A percentile compares a stretch with the other conserved stretches of the same genome.
phyloP scores from a whole-genome alignment of 2,797 vertebrate genomes.

The Esox lucius region DNA sequence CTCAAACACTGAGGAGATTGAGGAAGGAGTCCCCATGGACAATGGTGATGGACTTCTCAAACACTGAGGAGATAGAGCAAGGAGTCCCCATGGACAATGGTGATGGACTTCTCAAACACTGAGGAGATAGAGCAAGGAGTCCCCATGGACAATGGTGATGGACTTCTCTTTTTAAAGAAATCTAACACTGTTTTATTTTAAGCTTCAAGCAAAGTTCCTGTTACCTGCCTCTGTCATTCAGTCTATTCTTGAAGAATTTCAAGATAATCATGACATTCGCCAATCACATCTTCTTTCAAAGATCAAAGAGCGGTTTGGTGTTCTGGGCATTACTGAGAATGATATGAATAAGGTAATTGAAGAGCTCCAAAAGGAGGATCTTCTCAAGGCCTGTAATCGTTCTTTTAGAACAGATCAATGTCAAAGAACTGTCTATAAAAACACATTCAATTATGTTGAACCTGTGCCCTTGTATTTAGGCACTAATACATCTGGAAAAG shows the following conservation, averaged over 20 bases:
- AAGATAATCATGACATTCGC: conserved; percentile 25
- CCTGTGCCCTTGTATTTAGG: conserved; percentile 19
- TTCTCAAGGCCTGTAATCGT: too few relatives aligned
- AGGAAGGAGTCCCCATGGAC: too few relatives aligned
- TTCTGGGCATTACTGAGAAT: conserved; percentile 5
- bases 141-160: too few relatives aligned
- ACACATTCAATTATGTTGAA: conserved; percentile 12
- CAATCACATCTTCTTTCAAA: conserved; percentile 13
- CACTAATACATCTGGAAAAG: conserved; percentile 19
- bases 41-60: too few relatives aligned
- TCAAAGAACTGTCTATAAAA: neutral
- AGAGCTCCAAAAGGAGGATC: neutral
- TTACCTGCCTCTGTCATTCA: neutral
- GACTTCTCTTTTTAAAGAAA: conserved; percentile 14
- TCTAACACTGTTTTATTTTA: neutral
- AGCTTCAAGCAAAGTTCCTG: neutral
- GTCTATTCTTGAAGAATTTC: conserved; percentile 7
- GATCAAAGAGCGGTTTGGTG: conserved; percentile 30
- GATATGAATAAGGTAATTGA: neutral
- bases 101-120: too few relatives aligned
- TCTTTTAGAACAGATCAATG: neutral
- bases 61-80: too few relatives aligned
- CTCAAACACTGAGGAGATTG: too few relatives aligned
- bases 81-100: too few relatives aligned
- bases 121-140: too few relatives aligned